Conservation (phyloP, 2,113 vertebrate genomes). For the Chlamydotis undulata region DNA sequence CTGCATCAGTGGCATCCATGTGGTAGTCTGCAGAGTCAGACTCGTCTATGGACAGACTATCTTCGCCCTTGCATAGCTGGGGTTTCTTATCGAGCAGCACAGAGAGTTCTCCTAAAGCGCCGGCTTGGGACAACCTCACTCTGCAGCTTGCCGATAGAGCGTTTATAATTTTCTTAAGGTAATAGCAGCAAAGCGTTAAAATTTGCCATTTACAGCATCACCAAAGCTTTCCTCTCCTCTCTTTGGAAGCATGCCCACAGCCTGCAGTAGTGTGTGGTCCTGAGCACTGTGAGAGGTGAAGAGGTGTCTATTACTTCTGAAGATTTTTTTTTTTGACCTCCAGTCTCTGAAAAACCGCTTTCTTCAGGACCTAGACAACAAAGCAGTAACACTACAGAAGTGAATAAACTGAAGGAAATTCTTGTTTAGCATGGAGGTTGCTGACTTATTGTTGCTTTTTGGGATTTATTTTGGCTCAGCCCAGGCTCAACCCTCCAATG, state of each 20-base stretch:
- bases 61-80: neutral
- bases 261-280: slow-evolving; percentile 37
- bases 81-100: neutral
- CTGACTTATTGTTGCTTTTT: neutral
- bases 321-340: slow-evolving; percentile 10
- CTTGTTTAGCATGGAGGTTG: neutral
- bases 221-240: neutral
- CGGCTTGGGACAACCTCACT: neutral
- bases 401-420: neutral
- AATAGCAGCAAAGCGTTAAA: neutral
- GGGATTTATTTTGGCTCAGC: slow-evolving; percentile 29
- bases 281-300: neutral
- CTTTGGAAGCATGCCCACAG: neutral
- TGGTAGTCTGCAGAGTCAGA: neutral
- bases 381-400: neutral
- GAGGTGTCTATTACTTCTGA: neutral
- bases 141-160: neutral
- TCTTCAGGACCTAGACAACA: neutral
- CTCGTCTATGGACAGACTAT: neutral
- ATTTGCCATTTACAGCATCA: neutral
- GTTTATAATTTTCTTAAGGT: neutral
- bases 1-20: neutral
- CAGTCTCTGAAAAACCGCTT: neutral
- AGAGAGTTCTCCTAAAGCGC: neutral
- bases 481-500: neutral